These are phyloP conservation scores for Batillaria attramentaria DNA, from an alignment of 1,140 invertebrate species.

Conservation along the genomic window DNA sequence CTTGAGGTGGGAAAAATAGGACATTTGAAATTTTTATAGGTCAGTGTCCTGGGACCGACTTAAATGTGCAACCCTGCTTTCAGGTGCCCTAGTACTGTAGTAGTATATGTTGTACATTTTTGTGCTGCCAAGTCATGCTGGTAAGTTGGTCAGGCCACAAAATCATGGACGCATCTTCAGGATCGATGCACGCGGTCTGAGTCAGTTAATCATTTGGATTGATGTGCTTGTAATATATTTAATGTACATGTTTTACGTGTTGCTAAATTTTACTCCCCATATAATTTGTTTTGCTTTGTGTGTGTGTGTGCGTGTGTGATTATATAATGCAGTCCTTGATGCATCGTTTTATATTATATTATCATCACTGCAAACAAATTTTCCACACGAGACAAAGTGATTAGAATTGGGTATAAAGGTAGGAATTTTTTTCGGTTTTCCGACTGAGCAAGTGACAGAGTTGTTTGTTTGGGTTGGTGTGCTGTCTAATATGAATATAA, in stretches of 20 bases:
- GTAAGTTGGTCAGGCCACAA: neutral
- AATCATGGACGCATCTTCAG: neutral
- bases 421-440: neutral
- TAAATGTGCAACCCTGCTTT: too few species aligned
- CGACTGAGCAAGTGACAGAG: neutral
- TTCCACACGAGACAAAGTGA: neutral
- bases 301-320: neutral
- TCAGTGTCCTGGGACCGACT: too few species aligned
- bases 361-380: neutral
- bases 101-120: slow-evolving; percentile 1
- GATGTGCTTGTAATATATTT: neutral
- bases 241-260: neutral
- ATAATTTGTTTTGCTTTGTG: neutral
- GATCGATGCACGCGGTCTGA: neutral
- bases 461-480: neutral
- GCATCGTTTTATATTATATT: neutral
- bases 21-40: too few species aligned
- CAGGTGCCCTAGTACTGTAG: neutral
- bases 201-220: too few species aligned
- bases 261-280: neutral
- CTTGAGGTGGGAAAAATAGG: too few species aligned
- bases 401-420: neutral
- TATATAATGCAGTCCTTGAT: neutral
- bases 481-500: neutral
- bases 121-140: neutral